Conservation (phyloP, 2,113 vertebrate species). For the Sorex fumeus region DNA sequence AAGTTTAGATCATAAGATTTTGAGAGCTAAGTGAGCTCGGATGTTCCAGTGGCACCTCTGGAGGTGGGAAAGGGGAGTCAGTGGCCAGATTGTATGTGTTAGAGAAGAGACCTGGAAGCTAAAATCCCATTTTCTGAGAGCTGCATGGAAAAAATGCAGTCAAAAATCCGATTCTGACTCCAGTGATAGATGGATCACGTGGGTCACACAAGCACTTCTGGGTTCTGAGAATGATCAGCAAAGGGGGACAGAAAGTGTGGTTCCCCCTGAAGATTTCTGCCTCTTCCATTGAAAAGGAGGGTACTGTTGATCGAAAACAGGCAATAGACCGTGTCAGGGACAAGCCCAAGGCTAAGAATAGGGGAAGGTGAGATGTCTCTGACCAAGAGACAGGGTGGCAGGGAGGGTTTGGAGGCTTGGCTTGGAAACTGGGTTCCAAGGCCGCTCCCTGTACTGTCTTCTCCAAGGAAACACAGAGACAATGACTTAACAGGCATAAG, state of each 20-base stretch:
- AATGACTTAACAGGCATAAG: background rate
- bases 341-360: background rate
- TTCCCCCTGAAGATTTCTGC: background rate
- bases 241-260: background rate
- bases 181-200: background rate
- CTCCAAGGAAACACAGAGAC: background rate
- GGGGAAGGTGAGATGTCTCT: background rate
- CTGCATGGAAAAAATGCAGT: background rate
- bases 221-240: too few species aligned
- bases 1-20: background rate
- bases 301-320: background rate
- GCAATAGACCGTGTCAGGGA: background rate
- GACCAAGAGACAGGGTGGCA: background rate
- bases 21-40: background rate
- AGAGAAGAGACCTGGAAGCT: background rate
- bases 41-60: background rate
- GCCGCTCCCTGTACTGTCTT: background rate
- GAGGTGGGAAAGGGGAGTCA: too few species aligned
- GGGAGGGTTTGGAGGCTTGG: too few species aligned
- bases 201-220: too few species aligned
- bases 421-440: too few species aligned
- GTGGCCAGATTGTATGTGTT: too few species aligned
- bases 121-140: accelerated
- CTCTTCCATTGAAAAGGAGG: background rate
- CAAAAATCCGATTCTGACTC: background rate